phyloP scores from a whole-genome alignment of 2,888 invertebrate genomes.

The Drosophila mulleri region DNA sequence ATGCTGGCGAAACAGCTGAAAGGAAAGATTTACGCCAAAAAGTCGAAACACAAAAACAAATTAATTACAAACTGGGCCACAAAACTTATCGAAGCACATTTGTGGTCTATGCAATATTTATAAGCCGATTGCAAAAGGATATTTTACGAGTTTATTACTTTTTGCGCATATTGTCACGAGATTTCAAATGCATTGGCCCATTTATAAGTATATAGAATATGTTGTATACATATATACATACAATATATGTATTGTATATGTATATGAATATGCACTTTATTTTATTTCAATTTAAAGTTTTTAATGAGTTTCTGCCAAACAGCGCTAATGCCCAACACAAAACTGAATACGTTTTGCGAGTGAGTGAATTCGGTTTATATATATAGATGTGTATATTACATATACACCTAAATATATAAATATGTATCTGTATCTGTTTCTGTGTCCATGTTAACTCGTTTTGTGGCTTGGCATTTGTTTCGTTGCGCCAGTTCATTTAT shows the following conservation, averaged over 20 bases:
- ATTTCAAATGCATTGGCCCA: constrained; percentile 36
- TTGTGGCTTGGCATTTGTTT: constrained; percentile 40
- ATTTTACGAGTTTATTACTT: constrained; percentile 25
- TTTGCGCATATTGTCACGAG: constrained; percentile 43
- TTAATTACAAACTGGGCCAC: constrained; percentile 8
- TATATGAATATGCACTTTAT: constrained; percentile 63
- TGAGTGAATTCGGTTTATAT: constrained; percentile 10
- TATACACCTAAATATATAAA: too few relatives aligned
- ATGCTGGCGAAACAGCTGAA: background rate
- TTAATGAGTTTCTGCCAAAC: constrained; percentile 76
- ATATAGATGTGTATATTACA: background rate
- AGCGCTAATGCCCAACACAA: constrained; percentile 52
- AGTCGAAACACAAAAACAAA: background rate
- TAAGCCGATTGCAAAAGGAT: constrained; percentile 14
- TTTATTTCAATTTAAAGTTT: constrained; percentile 82
- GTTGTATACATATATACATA: constrained; percentile 15
- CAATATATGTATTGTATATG: constrained; percentile 24
- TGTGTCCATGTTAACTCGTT: constrained; percentile 30
- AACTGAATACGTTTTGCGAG: constrained; percentile 23
- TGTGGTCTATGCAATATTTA: constrained; percentile 5
- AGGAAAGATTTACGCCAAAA: background rate
- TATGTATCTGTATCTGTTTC: background rate
- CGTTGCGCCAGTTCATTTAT: constrained; percentile 55
- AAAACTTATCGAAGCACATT: constrained; percentile 10
- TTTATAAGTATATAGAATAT: constrained; percentile 39